Conservation (phyloP, 2,113 vertebrate species). For the Toxostoma redivivum region DNA sequence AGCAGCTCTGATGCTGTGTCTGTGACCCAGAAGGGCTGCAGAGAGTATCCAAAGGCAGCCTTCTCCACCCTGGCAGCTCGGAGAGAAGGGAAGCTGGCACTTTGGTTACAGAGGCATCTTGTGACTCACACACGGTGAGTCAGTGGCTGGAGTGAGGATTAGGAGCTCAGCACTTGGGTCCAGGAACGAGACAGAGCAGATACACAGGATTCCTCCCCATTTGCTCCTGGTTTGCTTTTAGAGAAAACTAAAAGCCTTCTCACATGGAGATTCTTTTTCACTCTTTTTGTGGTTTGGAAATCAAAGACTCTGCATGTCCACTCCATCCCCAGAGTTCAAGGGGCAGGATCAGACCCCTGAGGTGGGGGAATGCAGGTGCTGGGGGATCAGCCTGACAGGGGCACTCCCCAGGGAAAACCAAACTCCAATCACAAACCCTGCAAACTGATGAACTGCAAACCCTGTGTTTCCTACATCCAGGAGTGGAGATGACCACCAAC, state of each 20-base stretch:
- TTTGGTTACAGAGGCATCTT: conserved; percentile 10
- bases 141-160: conserved; percentile 46
- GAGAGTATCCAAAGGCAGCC: neutral
- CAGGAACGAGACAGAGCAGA: neutral
- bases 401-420: neutral
- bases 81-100: neutral
- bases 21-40: neutral
- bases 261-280: accelerated
- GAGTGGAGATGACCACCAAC: neutral
- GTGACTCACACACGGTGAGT: conserved; percentile 13
- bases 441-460: neutral
- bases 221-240: neutral
- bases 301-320: neutral
- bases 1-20: neutral
- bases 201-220: neutral
- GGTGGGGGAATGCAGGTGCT: neutral
- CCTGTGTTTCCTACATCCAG: no score
- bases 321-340: neutral
- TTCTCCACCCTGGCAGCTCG: neutral
- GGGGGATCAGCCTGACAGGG: no score
- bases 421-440: neutral
- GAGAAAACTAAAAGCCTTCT: neutral
- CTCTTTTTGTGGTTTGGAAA: neutral
- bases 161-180: neutral
- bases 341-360: neutral